Evolutionary conservation across 35 echinoderm and acorn worm genomes (phyloP).

Genomic region (Ptychodera flava): DNA sequence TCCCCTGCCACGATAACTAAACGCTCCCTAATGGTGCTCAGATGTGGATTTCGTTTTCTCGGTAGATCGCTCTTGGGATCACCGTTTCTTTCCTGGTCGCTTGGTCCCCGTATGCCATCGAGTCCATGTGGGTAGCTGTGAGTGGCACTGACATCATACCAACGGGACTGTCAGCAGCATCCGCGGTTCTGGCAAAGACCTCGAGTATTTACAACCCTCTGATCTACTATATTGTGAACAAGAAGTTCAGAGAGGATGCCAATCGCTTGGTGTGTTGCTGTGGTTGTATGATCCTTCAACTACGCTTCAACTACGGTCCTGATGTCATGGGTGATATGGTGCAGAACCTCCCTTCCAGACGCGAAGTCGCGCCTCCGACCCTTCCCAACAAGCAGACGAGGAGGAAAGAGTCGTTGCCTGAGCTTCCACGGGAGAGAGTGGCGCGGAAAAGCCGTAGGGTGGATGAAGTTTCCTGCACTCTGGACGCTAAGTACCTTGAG

Average conservation of each 20-base stretch:
- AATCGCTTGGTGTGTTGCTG: constrained; percentile 37
- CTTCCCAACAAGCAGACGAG: too few relatives aligned
- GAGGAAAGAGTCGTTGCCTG: too few relatives aligned
- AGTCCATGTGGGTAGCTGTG: constrained; percentile 3
- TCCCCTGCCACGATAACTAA: too few relatives aligned
- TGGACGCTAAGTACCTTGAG: too few relatives aligned
- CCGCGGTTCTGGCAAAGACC: constrained; percentile 51
- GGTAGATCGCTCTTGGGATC: constrained; percentile 40
- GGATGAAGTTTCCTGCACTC: too few relatives aligned
- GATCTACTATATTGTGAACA: constrained; percentile 67
- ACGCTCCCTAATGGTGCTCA: too few relatives aligned
- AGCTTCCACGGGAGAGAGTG: too few relatives aligned
- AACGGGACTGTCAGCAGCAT: constrained; percentile 4
- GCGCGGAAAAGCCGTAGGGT: too few relatives aligned
- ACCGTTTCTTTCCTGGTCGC: constrained; percentile 36
- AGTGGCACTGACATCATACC: not conserved
- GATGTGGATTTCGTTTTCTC: too few relatives aligned
- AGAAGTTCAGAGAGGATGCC: constrained; percentile 39
- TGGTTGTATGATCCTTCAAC: constrained; percentile 46
- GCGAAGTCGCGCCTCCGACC: too few relatives aligned
- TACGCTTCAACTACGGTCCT: constrained; percentile 44
- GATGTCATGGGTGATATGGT: too few relatives aligned
- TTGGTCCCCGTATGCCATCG: constrained; percentile 58
- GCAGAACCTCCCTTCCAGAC: too few relatives aligned
- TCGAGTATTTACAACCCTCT: constrained; percentile 56